Evolutionary conservation across 2,797 vertebrate genomes (phyloP).

Genomic region (Paramormyrops hopkinsi): DNA sequence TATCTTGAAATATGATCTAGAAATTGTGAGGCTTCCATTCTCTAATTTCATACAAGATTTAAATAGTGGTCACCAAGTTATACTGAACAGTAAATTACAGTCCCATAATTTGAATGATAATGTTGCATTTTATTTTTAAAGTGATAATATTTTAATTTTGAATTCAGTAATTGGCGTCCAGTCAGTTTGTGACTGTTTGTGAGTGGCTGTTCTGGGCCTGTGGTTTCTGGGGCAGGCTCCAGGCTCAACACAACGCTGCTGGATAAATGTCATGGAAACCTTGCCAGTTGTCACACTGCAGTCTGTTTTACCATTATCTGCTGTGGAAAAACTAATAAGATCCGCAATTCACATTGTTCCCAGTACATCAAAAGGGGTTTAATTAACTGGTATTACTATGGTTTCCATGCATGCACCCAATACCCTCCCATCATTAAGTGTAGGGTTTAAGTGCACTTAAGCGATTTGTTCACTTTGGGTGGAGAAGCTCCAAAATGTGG

Average conservation of each 20-base stretch:
- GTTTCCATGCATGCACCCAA: neutral
- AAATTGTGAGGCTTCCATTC: neutral
- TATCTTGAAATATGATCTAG: neutral
- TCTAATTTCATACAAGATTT: neutral
- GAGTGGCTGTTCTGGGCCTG: neutral
- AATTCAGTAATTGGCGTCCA: neutral
- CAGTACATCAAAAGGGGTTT: neutral
- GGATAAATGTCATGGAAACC: neutral
- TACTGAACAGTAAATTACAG: neutral
- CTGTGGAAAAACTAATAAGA: neutral
- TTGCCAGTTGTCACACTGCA: neutral
- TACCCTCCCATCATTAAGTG: neutral
- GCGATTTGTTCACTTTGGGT: neutral
- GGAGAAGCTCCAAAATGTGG: neutral
- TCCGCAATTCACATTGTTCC: neutral
- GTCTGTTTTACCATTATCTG: neutral
- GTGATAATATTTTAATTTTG: neutral
- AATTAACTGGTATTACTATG: neutral
- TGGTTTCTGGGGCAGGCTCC: neutral
- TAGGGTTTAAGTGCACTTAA: neutral
- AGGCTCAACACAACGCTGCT: neutral
- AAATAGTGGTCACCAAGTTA: neutral
- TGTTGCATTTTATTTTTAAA: neutral
- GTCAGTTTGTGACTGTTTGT: neutral
- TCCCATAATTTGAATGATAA: neutral